Conservation (phyloP, 2,797 vertebrate species). For the Acomys russatus region DNA sequence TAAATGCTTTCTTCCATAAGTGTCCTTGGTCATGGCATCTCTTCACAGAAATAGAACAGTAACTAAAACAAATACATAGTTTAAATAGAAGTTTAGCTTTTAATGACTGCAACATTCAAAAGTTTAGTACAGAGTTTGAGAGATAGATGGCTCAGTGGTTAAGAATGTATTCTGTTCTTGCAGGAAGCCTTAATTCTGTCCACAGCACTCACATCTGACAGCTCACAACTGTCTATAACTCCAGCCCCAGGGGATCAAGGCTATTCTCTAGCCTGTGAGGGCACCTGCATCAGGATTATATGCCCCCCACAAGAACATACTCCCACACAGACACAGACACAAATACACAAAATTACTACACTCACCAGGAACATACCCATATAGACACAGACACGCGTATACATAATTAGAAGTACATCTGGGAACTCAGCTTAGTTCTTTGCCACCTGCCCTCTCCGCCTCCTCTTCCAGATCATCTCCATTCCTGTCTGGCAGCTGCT, state of each 20-base stretch:
- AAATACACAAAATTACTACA: not conserved
- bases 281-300: not conserved
- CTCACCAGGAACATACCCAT: not conserved
- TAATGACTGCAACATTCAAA: not conserved
- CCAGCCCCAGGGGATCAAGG: not conserved
- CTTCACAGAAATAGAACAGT: not conserved
- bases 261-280: not conserved
- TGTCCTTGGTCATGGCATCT: not conserved
- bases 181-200: not conserved
- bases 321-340: not conserved
- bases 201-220: not conserved
- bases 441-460: too few relatives aligned
- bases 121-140: not conserved
- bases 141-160: not conserved
- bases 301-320: not conserved
- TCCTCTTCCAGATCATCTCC: not conserved
- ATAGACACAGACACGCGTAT: not conserved
- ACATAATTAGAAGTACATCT: not conserved
- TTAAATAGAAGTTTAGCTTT: conserved; percentile 27
- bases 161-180: not conserved
- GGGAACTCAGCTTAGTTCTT: not conserved
- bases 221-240: not conserved
- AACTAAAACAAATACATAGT: not conserved
- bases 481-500: not conserved
- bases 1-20: not conserved